Conservation (phyloP, 2,113 vertebrate species). For the Ranitomeya variabilis region DNA sequence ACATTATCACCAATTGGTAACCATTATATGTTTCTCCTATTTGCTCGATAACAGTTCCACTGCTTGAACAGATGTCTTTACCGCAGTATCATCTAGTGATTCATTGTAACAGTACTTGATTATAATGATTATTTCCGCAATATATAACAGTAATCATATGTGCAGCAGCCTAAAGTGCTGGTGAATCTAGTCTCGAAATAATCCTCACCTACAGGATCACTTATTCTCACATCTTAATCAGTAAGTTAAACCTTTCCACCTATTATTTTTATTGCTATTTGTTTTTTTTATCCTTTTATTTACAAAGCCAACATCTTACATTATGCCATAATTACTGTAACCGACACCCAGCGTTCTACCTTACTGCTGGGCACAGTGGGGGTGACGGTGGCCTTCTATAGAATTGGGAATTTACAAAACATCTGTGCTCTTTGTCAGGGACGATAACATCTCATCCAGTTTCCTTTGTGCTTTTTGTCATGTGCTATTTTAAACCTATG, state of each 20-base stretch:
- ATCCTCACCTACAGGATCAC: not conserved
- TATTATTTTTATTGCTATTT: slow-evolving; percentile 18
- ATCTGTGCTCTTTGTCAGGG: slow-evolving; percentile 22
- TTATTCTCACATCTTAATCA: not conserved
- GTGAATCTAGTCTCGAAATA: not conserved
- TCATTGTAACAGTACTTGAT: not conserved
- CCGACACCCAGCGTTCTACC: not conserved
- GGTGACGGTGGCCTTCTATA: not conserved
- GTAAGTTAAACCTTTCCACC: not conserved
- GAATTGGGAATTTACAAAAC: slow-evolving; percentile 1
- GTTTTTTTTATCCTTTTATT: not conserved
- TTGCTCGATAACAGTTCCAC: not conserved
- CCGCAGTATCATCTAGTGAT: not conserved
- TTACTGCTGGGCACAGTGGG: not conserved
- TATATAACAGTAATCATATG: not conserved
- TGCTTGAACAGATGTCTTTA: not conserved
- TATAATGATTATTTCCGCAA: not conserved
- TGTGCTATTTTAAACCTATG: slow-evolving; percentile 52
- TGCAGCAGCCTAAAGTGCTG: not conserved
- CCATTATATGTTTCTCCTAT: not conserved
- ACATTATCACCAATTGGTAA: not conserved
- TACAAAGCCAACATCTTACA: not conserved
- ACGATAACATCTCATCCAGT: not conserved
- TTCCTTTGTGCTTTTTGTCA: slow-evolving; percentile 58
- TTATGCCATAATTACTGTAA: not conserved